Percentiles rank a stretch among this genome's conserved stretches.
Conservation (phyloP, 2,888 invertebrate species). For the Dione vanillae region DNA sequence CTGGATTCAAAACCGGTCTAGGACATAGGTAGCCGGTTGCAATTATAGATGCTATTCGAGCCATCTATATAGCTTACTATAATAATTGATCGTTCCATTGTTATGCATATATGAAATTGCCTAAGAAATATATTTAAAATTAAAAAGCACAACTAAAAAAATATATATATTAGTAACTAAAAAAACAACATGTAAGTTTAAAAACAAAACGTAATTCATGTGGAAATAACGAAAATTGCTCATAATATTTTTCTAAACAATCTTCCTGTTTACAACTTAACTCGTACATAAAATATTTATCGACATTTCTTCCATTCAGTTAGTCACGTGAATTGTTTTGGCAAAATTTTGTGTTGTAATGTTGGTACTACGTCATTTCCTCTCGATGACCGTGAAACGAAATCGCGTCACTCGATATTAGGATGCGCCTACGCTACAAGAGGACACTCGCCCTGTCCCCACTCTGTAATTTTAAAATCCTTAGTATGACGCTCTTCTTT, state of each 20-base stretch:
- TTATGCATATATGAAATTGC: not conserved
- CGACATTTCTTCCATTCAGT: constrained; percentile 17
- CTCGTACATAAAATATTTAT: constrained; percentile 7
- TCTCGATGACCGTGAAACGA: constrained; percentile 79
- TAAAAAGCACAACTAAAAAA: not conserved
- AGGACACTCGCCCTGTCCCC: constrained; percentile 59
- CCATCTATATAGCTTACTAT: constrained; percentile 33
- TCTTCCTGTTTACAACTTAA: constrained; percentile 19
- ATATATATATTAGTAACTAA: too few relatives aligned
- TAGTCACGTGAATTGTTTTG: constrained; percentile 47
- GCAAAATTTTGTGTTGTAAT: constrained; percentile 68
- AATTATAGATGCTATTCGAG: constrained; percentile 44
- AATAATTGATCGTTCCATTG: not conserved
- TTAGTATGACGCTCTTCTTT: not conserved
- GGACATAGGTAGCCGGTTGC: constrained; percentile 48
- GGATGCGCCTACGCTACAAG: constrained; percentile 68
- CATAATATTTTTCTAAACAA: constrained; percentile 11
- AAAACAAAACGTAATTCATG: constrained; percentile 2
- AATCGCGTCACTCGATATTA: constrained; percentile 77
- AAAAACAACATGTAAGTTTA: not conserved
- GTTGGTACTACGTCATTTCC: constrained; percentile 79
- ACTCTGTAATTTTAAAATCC: not conserved
- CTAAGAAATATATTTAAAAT: not conserved
- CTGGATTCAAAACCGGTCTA: constrained; percentile 53
- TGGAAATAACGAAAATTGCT: constrained; percentile 17